Conservation (phyloP, 2,888 invertebrate genomes). For the Stenotaenia linearis region DNA sequence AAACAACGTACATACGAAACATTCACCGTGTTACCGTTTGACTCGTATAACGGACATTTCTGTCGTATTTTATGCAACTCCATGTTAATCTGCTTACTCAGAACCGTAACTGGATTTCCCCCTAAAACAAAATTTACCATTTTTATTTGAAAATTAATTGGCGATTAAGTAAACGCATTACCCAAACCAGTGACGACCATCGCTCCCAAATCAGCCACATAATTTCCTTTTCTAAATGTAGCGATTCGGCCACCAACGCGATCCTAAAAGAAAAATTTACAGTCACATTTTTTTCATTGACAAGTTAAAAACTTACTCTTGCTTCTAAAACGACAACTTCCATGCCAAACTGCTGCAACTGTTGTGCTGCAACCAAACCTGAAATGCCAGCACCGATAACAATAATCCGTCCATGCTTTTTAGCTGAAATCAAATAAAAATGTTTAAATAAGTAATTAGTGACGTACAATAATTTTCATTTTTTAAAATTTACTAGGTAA, state of each 20-base stretch:
- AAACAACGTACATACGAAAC: not conserved
- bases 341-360: constrained; percentile 90
- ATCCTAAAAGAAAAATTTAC: constrained; percentile 53
- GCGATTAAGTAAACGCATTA: constrained; percentile 36
- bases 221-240: constrained; percentile 84
- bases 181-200: constrained; percentile 94
- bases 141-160: not conserved
- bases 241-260: constrained; percentile 95
- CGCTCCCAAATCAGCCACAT: constrained; percentile 74
- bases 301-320: constrained; percentile 50
- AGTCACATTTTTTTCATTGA: not conserved
- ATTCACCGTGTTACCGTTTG: constrained; percentile 80
- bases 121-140: too few species aligned
- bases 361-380: constrained; percentile 88
- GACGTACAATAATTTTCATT: not conserved
- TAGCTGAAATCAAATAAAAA: constrained; percentile 40
- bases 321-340: constrained; percentile 74
- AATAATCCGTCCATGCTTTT: constrained; percentile 55
- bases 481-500: constrained; percentile 43
- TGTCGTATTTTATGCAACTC: constrained; percentile 90
- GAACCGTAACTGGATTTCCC: constrained; percentile 91
- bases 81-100: constrained; percentile 95
- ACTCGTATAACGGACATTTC: constrained; percentile 90
- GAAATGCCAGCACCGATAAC: constrained; percentile 79
- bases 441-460: not conserved